Percentiles rank a stretch among this genome's conserved stretches.
These are phyloP conservation scores for Pimpla rufipes DNA, from an alignment of 2,888 invertebrate genomes.

Conservation along the genomic window DNA sequence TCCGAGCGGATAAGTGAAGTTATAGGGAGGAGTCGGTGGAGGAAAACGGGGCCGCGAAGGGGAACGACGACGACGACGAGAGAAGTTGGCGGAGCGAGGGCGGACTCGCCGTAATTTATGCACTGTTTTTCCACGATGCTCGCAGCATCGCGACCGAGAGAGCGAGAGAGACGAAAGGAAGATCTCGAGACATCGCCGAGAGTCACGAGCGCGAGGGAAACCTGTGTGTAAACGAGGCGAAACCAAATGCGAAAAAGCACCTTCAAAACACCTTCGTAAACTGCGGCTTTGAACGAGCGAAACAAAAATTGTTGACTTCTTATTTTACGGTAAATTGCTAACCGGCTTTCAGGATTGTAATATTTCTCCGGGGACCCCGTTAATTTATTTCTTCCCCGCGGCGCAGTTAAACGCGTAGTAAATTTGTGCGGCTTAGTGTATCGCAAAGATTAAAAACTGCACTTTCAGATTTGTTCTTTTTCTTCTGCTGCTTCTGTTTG, in stretches of 20 bases:
- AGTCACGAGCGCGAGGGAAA: constrained; percentile 23
- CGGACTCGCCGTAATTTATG: constrained; percentile 55
- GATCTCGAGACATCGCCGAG: constrained; percentile 21
- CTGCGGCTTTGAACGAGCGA: neutral
- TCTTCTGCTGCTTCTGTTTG: too few relatives aligned
- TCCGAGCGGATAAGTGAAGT: constrained; percentile 51
- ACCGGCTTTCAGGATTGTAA: neutral
- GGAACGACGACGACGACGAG: neutral
- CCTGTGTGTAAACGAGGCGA: constrained; percentile 25
- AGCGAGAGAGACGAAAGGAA: constrained; percentile 14
- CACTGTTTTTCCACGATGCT: constrained; percentile 52
- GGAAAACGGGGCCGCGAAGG: constrained; percentile 15
- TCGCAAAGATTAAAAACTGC: too few relatives aligned
- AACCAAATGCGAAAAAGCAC: constrained; percentile 19
- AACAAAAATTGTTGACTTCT: neutral
- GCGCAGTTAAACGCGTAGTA: neutral
- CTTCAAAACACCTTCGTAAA: constrained; percentile 41
- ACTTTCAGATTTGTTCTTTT: too few relatives aligned
- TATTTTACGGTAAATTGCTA: neutral
- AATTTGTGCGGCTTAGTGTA: neutral
- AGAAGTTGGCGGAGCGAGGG: constrained; percentile 43
- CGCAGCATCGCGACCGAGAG: neutral
- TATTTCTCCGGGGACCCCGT: neutral
- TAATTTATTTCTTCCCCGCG: neutral
- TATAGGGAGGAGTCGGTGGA: neutral